A percentile compares a stretch with the other conserved stretches of the same genome.
Conservation (phyloP, 2,797 vertebrate species). For the Sebastes variabilis region DNA sequence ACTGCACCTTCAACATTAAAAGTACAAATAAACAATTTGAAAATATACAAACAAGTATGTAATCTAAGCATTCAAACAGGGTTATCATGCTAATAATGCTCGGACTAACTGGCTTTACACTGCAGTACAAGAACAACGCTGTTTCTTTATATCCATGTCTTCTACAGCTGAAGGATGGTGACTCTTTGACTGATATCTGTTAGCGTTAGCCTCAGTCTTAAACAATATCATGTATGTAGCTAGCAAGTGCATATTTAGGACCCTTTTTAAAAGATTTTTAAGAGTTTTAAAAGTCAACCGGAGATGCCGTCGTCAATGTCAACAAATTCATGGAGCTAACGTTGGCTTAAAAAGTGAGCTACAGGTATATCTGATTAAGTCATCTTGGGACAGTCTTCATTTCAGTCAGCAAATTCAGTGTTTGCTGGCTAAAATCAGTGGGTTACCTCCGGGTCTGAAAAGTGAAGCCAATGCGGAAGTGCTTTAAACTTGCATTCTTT, state of each 20-base stretch:
- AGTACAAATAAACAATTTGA: neutral
- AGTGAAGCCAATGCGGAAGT: too few relatives aligned
- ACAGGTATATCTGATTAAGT: neutral
- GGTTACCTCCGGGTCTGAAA: too few relatives aligned
- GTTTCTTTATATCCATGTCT: neutral
- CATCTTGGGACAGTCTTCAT: neutral
- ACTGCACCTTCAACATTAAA: too few relatives aligned
- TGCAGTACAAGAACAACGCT: neutral
- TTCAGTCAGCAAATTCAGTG: neutral
- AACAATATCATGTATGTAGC: too few relatives aligned
- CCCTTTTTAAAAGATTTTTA: too few relatives aligned
- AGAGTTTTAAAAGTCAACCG: too few relatives aligned
- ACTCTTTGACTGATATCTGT: neutral
- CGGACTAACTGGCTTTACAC: neutral
- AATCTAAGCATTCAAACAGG: neutral
- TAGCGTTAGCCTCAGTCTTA: neutral
- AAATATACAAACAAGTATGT: neutral
- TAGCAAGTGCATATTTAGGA: too few relatives aligned
- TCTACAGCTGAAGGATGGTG: neutral
- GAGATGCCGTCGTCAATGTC: fast-evolving
- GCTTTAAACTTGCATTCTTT: too few relatives aligned
- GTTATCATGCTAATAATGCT: neutral
- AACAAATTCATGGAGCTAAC: neutral
- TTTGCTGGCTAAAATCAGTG: neutral
- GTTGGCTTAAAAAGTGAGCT: neutral